Evolutionary conservation across 2,113 vertebrate genomes (phyloP), one percentile per base, ranked within the genome.

Genomic region (Hippocampus comes): DNA sequence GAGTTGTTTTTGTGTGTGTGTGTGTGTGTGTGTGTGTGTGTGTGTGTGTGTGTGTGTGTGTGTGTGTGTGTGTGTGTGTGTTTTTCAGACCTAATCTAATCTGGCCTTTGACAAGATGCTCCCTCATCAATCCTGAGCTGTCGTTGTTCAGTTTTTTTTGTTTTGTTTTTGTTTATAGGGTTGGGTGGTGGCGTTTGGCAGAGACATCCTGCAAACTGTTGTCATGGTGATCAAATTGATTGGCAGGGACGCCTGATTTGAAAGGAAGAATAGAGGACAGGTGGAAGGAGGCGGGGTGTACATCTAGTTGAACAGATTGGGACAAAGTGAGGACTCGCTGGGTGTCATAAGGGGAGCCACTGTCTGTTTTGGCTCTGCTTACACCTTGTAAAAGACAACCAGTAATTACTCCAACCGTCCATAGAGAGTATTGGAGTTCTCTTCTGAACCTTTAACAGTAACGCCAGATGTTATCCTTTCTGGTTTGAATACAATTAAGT

Each of bases 71-170:
- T 70, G 66, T 67, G 76, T 76, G 72, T 70, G 23, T 73, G 77
- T 51, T 57, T 51, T 5, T 79, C 77, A 76, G 71, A 74, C 82
- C 83, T 91, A 90, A 91, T 91, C 86, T 88, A 84, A 89, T 88
- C 82, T 80, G 85, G 83, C 85, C 87, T 89, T 78, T 85, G 87
- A 90, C 89, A 90, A 84, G 81, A 84, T 83, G 82, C 86, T 74
- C 80, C 74, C 78, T 84, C 89, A 91, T 90, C 89, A 90, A 88
- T 90, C 89, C 90, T 74, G 74, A 80, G 82, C 86, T 85, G 86
- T 88, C 88, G 75, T 84, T 89, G 86, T 89, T 80, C 48, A 63
- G 65, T 74, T 68, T 75, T 72, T 85, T 70, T 49, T 79, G 55
- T 82, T 76, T 86, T 83, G 81, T 84, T 91, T 83, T 87, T 88